Evolutionary conservation across 2,113 vertebrate species (phyloP), one percentile per base, ranked within the genome.

Genomic region (Malaclemys terrapin): DNA sequence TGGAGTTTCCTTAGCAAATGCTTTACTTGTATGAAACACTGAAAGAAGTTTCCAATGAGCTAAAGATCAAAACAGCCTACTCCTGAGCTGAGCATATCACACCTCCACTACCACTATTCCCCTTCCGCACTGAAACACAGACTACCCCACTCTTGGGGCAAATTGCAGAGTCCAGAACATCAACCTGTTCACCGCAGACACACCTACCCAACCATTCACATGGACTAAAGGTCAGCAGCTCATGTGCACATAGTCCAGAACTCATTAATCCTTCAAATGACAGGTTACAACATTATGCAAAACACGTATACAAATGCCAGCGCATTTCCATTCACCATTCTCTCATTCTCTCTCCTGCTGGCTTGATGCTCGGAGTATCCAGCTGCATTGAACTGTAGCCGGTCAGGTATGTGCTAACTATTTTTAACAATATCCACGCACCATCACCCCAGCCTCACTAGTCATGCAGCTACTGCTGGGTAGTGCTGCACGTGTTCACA

Each of bases 151-250:
- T 10, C n/a, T 38, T 19, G 31, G 16, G n/a, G 69, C 20, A 20
- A 38, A 20, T 10, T n/a, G n/a, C 8, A 5, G n/a, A 72, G 69
- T 22, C 17, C n/a, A 72, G 59, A 59, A 27, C 10, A 14, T 31
- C 12, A 14, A 6, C 59, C 13, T 31, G 29, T 62, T 7, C 27
- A 35, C n/a, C n/a, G 2, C 35, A 22, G n/a, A 38, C 8, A 38
- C 69, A 42, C 69, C 69, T 42, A 72, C 19, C 69, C n/a, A 72
- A n/a, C 69, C n/a, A 38, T 22, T 72, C 69, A 38, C 19, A 22
- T 1, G 25, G 27, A 22, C 54, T 2, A 72, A 24, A 3, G 0
- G 20, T 20, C 0, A 0, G 65, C 0, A 1, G 7, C 13, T 62
- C 65, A 8, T 2, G 14, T 1, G 13, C 0, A 1, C 0, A 0